Evolutionary conservation across 2,113 vertebrate genomes (phyloP).

Genomic region (Panthera leo): DNA sequence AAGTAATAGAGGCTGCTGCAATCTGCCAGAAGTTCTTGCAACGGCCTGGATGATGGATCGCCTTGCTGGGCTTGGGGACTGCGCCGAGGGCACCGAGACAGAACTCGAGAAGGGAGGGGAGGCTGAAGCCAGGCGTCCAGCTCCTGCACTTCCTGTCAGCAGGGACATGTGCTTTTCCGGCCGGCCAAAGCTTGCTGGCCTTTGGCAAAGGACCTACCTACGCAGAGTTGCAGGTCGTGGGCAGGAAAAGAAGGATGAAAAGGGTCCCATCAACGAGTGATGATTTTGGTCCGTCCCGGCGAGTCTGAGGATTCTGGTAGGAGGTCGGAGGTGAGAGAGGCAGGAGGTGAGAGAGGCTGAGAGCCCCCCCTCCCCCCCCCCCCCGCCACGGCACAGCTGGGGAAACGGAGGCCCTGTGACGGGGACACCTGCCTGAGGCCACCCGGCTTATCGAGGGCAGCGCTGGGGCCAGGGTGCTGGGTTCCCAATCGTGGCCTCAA

Average conservation of each 20-base stretch:
- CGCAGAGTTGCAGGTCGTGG: not conserved
- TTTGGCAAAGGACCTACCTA: not conserved
- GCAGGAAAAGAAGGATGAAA: not conserved
- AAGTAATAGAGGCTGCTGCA: conserved; percentile 35
- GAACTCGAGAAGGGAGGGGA: not conserved
- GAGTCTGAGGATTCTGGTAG: not conserved
- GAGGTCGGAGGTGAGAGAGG: not conserved
- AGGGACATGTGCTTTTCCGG: not conserved
- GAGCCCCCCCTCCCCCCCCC: not conserved
- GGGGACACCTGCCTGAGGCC: rapidly evolving
- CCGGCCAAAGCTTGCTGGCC: not conserved
- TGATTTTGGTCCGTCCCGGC: not conserved
- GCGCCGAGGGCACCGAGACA: not conserved
- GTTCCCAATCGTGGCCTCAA: not conserved
- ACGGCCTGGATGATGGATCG: conserved; percentile 2
- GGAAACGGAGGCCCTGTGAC: not conserved
- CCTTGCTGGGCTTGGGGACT: not conserved
- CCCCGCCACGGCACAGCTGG: not conserved
- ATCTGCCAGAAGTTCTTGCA: not conserved
- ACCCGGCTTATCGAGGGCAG: not conserved
- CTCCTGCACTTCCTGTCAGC: not conserved
- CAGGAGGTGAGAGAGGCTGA: not conserved
- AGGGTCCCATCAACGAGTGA: not conserved
- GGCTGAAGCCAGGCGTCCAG: not conserved
- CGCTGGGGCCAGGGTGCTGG: rapidly evolving